Conservation (phyloP, 2,888 invertebrate genomes). For the Panopea generosa region DNA sequence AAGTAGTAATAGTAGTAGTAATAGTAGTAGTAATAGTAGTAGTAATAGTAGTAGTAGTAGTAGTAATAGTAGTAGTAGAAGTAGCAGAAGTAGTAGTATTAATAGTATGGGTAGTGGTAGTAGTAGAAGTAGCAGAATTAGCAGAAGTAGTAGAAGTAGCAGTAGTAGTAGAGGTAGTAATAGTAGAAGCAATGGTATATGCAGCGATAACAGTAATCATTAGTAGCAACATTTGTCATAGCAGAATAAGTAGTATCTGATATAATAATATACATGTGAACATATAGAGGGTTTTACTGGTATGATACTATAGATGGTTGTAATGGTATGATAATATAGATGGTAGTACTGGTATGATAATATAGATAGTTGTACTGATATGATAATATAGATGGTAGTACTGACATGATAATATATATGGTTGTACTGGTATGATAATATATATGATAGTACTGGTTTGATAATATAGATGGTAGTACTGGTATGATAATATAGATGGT, state of each 20-base stretch:
- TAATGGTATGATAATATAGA: no score
- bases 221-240: neutral
- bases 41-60: conserved; percentile 5
- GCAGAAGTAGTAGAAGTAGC: neutral
- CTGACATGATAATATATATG: no score
- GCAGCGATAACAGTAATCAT: neutral
- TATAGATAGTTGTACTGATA: no score
- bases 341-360: no score
- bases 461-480: no score
- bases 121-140: neutral
- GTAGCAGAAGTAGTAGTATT: neutral
- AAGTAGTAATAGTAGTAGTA: conserved; percentile 4
- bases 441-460: no score
- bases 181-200: neutral
- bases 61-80: conserved; percentile 6
- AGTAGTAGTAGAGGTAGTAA: neutral
- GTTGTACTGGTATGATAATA: no score
- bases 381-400: no score
- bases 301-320: no score
- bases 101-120: conserved; percentile 4
- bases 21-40: conserved; percentile 4
- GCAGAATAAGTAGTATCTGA: neutral
- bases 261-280: no score
- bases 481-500: no score
- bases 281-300: no score